Evolutionary conservation across 2,113 vertebrate species (phyloP), one percentile per base, ranked within the genome.

Genomic region (Scophthalmus maximus): DNA sequence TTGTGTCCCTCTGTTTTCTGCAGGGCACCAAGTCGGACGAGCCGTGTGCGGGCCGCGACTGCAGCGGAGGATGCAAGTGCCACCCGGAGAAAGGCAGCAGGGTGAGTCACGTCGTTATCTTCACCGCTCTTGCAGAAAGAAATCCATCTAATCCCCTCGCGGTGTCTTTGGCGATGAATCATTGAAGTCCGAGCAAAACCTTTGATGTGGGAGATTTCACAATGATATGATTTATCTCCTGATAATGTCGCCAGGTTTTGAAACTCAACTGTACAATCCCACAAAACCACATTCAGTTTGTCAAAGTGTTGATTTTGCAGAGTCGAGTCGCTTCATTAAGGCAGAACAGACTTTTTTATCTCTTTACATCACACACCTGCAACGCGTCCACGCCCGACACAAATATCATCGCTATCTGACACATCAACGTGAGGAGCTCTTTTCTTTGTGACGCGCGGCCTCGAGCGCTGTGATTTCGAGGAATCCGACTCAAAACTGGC

Each of bases 71-170:
- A 76, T 97, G 95, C 76, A 90, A 79, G 74, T 97, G 96, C 76
- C 90, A 93, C 86, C 95, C 95, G 3, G 96, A 97, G 90, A 97
- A 97, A 91, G 96, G 95, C 42, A 64, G 91, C 0, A 92, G 95
- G 92, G 96, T 97, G 92, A 94, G 90, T 85, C 26, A 0, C 0
- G 2, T 38, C 32, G 4, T 53, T 25, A 15, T 47, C n/a, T 4
- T 12, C 40, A 6, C 18, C 8, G 18, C 44, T 9, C 10, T 15
- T 40, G n/a, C n/a, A n/a, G n/a, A n/a, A n/a, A n/a, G n/a, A 22
- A 47, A 18, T 42, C 34, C 34, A 36, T 5, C 17, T 40, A 3
- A 15, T 17, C 36, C n/a, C n/a, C n/a, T n/a, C n/a, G n/a, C n/a
- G n/a, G n/a, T n/a, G n/a, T 17, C 36, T 40, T 46, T 46, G 7